Conservation (phyloP, 2,797 vertebrate genomes). For the Sphenopsis melanotis region DNA sequence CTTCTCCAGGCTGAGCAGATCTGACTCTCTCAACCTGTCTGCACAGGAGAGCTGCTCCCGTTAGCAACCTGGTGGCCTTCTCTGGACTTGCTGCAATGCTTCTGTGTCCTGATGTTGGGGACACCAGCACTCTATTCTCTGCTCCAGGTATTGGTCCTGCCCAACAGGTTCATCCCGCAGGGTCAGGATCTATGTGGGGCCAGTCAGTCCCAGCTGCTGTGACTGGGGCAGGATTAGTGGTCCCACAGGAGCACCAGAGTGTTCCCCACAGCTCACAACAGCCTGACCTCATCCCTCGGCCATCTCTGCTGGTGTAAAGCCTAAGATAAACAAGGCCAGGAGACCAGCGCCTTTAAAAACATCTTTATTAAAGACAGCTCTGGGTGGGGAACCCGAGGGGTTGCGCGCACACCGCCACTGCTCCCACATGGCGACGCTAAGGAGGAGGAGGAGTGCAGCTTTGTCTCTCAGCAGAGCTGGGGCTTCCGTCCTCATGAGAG, state of each 20-base stretch:
- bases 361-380: too few relatives aligned
- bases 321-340: too few relatives aligned
- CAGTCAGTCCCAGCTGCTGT: fast-evolving
- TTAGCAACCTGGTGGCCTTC: not conserved
- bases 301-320: not conserved
- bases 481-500: too few relatives aligned
- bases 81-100: not conserved
- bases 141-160: not conserved
- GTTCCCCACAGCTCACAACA: fast-evolving
- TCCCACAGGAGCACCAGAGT: fast-evolving
- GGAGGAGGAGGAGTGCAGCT: too few relatives aligned
- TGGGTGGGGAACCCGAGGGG: too few relatives aligned
- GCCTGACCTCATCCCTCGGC: not conserved
- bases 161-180: fast-evolving
- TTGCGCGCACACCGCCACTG: too few relatives aligned
- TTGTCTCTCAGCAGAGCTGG: too few relatives aligned
- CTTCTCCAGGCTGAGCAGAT: not conserved
- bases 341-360: too few relatives aligned
- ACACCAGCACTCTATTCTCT: too few relatives aligned
- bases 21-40: not conserved
- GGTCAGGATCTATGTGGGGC: fast-evolving
- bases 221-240: fast-evolving
- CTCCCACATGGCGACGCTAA: too few relatives aligned
- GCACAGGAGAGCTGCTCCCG: not conserved
- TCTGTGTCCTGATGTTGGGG: not conserved